Base-by-base conservation (phyloP, 2,797 vertebrate genomes). In the Macropus fuliginosus region DNA sequence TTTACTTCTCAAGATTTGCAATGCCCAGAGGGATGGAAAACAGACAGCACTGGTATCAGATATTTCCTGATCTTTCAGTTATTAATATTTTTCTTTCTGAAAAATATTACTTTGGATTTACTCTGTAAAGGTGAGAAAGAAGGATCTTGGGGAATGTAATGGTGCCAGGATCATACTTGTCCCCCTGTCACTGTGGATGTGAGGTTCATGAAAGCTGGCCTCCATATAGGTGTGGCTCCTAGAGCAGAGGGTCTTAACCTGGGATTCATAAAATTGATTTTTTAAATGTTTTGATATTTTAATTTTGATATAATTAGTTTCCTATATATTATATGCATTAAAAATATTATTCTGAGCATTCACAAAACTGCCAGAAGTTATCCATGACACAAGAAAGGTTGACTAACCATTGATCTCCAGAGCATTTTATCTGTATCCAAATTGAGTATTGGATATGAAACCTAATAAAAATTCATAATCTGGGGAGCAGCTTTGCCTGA, bases 1-100 rank as follows among this genome's bases (percentile, higher is more conserved):
- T 92, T 92, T 50, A 50, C 94, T 94, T 93, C n/a, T 95, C 90
- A 91, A 94, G 34, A 91, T 0, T 94, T 96, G 91, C 8, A 21
- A 74, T 74, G 16, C n/a, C 66, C 21, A 74, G 16, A 74, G 0
- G 1, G n/a, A 40, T 40, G n/a, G n/a, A 40, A 74, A 40, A 81
- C 66, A 81, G n/a, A 81, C 1, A 46, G 66, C 8, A 81, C 1
- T n/a, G 21, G 18, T 46, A 66, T 34, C 3, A 66, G 31, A 40
- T 21, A 46, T 81, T 81, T 46, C 8, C n/a, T 46, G n/a, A 81
- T 40, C 12, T 8, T 40, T 31, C n/a, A 81, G 18, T 40, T 40
- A 81, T 81, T 40, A 81, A 31, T 81, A n/a, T 81, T 40, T 46
- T 81, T 40, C 11, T 81, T 81, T 2, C 62, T 1, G 5, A 4